Conservation (phyloP, 2,797 vertebrate genomes). For the Tragopan temminckii region DNA sequence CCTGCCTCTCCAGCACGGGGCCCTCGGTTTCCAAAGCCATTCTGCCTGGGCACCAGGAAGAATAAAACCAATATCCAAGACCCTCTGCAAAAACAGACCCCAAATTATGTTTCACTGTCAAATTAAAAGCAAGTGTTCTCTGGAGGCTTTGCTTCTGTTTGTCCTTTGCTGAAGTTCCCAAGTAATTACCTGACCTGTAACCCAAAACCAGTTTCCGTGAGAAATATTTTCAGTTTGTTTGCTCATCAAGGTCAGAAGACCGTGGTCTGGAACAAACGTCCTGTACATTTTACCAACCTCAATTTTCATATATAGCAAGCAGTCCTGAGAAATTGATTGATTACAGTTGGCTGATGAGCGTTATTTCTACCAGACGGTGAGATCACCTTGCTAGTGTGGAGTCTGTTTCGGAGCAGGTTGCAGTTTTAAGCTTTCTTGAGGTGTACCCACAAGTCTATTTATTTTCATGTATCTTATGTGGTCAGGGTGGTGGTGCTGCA, state of each 20-base stretch:
- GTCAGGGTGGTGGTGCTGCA: slow-evolving; percentile 62
- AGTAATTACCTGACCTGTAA: not conserved
- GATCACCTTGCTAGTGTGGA: slow-evolving; percentile 31
- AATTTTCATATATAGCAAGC: slow-evolving; percentile 35
- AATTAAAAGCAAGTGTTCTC: not conserved
- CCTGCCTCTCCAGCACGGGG: not conserved
- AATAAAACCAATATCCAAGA: not conserved
- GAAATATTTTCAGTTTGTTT: slow-evolving; percentile 41
- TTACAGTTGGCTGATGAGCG: slow-evolving; percentile 21
- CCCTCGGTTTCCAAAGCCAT: accelerated
- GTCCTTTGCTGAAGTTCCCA: slow-evolving; percentile 18
- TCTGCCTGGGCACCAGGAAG: not conserved
- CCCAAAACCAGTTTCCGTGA: not conserved
- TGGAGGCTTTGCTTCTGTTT: not conserved
- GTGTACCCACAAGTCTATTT: slow-evolving; percentile 62
- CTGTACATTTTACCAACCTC: not conserved
- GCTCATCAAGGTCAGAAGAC: slow-evolving; percentile 12
- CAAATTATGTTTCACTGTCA: not conserved
- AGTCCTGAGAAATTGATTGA: slow-evolving; percentile 41
- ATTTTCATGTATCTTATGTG: slow-evolving; percentile 57
- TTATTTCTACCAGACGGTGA: slow-evolving; percentile 54
- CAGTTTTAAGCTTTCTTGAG: slow-evolving; percentile 41
- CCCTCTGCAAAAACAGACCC: not conserved
- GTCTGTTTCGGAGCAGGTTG: slow-evolving; percentile 37
- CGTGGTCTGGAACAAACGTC: not conserved